Base-by-base conservation (phyloP, 2,888 invertebrate species). In the Charanyca ferruginea region DNA sequence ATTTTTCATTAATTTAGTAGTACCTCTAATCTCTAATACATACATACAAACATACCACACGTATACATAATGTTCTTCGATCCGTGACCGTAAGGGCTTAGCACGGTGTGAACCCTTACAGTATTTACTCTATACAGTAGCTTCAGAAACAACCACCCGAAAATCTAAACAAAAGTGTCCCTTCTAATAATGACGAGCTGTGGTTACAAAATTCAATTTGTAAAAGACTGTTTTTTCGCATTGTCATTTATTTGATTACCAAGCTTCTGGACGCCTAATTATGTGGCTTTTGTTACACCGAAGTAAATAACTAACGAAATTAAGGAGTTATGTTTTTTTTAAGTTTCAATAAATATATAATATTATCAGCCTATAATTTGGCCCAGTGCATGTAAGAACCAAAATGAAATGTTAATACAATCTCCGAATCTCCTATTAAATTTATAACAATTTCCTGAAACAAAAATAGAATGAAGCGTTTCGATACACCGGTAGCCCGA, bases 151-250 rank as follows among this genome's bases (percentile, higher is more conserved):
- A 38, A 22, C 22, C 1, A 1, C 5, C 22, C 8, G 1, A 66
- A 55, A 57, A 57, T 42, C n/a, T 25, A 9, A 52, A 64, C 52
- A 68, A 67, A 60, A 28, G 32, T 11, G 13, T 9, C 23, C 13
- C 9, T 20, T 6, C 16, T 20, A 54, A 67, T 42, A 53, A 53
- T 73, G 58, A 35, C 16, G n/a, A 13, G 18, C 52, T 41, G 8
- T 67, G 42, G 45, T 54, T 35, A 47, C 45, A 57, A 65, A 74
- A 75, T 75, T 60, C 42, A 75, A 74, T 74, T 74, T 69, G 74
- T 51, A n/a, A 22, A 23, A 65, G 42, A 25, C 45, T 28, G 38
- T 68, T 63, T 73, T 74, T 57, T 49, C 23, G 48, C 64, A 32
- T 47, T 54, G 70, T 74, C 70, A 75, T 58, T 69, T 53, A 64